Conservation (phyloP, 2,113 vertebrate genomes). For the Paraplagusia blochii region DNA sequence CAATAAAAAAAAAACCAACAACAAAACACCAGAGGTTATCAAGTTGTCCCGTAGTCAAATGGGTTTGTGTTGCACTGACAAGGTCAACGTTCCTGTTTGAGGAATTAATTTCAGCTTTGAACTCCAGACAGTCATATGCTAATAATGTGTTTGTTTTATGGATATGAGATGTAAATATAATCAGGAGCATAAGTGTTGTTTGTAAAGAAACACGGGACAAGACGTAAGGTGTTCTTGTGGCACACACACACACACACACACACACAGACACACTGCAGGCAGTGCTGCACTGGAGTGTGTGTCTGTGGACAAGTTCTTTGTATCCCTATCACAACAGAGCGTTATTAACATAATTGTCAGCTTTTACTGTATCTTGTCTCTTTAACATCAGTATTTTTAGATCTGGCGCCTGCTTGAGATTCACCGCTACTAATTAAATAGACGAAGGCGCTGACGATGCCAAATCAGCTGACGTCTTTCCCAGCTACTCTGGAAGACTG, state of each 20-base stretch:
- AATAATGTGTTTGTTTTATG: constrained; percentile 54
- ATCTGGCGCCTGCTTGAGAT: constrained; percentile 67
- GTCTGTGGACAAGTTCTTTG: constrained; percentile 57
- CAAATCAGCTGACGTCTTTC: constrained; percentile 59
- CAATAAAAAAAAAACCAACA: constrained; percentile 14
- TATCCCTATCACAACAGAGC: constrained; percentile 59
- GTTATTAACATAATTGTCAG: constrained; percentile 75
- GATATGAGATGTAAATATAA: constrained; percentile 63
- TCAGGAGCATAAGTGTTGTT: constrained; percentile 38
- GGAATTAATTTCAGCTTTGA: constrained; percentile 44
- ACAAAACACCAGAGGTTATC: constrained; percentile 20
- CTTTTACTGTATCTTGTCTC: constrained; percentile 69
- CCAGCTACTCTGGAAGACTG: constrained; percentile 50
- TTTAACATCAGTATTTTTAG: constrained; percentile 75
- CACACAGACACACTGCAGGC: constrained; percentile 22
- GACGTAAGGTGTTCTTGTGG: constrained; percentile 42
- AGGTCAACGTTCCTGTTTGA: constrained; percentile 40
- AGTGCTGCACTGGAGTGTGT: constrained; percentile 43
- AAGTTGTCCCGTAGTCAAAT: constrained; percentile 36
- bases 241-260: constrained; percentile 8
- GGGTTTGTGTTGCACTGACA: constrained; percentile 23
- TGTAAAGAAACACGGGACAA: constrained; percentile 29
- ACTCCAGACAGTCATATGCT: constrained; percentile 55
- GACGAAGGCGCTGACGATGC: constrained; percentile 55
- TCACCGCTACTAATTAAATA: constrained; percentile 65